Percentiles rank a stretch among this genome's conserved stretches.
phyloP scores from a whole-genome alignment of 1,140 invertebrate genomes.

The Leptinotarsa lineolata region DNA sequence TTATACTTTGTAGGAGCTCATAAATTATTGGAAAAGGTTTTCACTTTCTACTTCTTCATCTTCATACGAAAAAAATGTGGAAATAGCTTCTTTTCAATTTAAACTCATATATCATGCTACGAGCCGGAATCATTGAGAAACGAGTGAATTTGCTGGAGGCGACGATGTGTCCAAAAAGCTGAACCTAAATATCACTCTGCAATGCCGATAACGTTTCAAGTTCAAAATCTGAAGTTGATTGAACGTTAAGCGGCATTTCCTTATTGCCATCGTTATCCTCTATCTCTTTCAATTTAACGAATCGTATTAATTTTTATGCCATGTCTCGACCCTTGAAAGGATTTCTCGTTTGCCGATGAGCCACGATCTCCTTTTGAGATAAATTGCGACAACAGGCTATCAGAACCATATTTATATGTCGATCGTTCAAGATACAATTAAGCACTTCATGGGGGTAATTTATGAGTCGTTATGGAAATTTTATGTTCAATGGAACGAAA shows the following conservation, averaged over 20 bases:
- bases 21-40: too few relatives aligned
- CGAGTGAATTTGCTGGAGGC: too few relatives aligned
- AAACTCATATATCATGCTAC: too few relatives aligned
- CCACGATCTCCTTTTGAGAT: not conserved
- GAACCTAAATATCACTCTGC: too few relatives aligned
- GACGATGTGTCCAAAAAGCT: too few relatives aligned
- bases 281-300: not conserved
- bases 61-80: too few relatives aligned
- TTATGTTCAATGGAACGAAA: not conserved
- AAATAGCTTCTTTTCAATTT: too few relatives aligned
- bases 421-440: not conserved
- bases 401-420: not conserved
- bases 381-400: not conserved
- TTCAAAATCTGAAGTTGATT: not conserved
- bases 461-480: not conserved
- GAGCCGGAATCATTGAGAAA: too few relatives aligned
- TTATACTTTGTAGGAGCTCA: too few relatives aligned
- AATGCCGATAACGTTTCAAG: not conserved
- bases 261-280: not conserved
- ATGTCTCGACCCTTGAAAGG: not conserved
- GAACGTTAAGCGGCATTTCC: not conserved
- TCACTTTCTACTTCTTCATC: too few relatives aligned
- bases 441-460: not conserved
- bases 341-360: not conserved
- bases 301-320: not conserved